phyloP scores from a whole-genome alignment of 1,140 invertebrate genomes.

The Lithobius niger region DNA sequence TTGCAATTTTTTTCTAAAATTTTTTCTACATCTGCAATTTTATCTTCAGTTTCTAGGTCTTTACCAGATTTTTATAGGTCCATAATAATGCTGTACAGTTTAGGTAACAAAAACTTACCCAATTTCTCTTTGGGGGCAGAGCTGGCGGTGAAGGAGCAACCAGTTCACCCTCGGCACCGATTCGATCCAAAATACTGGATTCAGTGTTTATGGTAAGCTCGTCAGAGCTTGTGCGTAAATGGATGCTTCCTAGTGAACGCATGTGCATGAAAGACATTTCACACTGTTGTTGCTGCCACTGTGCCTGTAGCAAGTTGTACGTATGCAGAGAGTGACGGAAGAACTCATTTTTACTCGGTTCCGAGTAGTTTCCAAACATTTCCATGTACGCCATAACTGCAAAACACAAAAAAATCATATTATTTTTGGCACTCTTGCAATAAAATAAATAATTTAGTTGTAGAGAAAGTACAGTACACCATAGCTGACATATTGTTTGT shows the following conservation, averaged over 20 bases:
- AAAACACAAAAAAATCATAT: slow-evolving; percentile 22
- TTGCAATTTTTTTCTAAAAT: too few relatives aligned
- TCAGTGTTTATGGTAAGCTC: slow-evolving; percentile 14
- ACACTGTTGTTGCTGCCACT: slow-evolving; percentile 42
- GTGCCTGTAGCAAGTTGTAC: slow-evolving; percentile 50
- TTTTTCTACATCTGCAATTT: too few relatives aligned
- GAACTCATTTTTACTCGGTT: slow-evolving; percentile 53
- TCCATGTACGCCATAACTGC: slow-evolving; percentile 93
- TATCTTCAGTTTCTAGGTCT: too few relatives aligned
- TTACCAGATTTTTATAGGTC: too few relatives aligned
- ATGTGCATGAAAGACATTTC: slow-evolving; percentile 34
- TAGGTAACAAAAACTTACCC: slow-evolving; percentile 10
- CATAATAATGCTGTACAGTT: neutral
- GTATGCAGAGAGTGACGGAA: slow-evolving; percentile 69
- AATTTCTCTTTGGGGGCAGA: slow-evolving; percentile 19
- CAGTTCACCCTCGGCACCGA: slow-evolving; percentile 2
- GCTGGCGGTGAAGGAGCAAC: slow-evolving; percentile 14
- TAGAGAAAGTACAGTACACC: too few relatives aligned
- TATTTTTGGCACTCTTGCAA: too few relatives aligned
- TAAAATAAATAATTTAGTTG: too few relatives aligned
- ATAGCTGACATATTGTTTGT: too few relatives aligned
- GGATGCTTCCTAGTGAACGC: slow-evolving; percentile 10
- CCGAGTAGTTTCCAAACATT: slow-evolving; percentile 78
- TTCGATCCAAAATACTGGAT: slow-evolving; percentile 1
- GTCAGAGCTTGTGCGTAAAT: slow-evolving; percentile 14